Evolutionary conservation across 1,140 invertebrate species (phyloP).

Genomic region (Meloidogyne hapla): DNA sequence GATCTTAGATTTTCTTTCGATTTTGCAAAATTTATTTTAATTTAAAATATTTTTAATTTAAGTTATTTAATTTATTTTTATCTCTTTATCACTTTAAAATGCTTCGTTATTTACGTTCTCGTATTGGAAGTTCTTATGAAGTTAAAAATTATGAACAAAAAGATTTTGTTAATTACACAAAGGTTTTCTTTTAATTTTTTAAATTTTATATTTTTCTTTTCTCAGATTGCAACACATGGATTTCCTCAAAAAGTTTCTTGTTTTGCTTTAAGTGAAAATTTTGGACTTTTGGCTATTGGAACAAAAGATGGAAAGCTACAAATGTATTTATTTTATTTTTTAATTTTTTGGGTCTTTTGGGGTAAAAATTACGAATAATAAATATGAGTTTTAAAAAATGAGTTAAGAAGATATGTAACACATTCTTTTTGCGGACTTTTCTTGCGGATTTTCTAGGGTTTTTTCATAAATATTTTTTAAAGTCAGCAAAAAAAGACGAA

Average conservation of each 20-base stretch:
- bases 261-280: conserved; percentile 29
- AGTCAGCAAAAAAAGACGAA: no score
- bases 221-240: conserved; percentile 35
- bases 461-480: no score
- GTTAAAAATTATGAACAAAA: conserved; percentile 33
- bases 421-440: no score
- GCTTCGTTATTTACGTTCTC: conserved; percentile 39
- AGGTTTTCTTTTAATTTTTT: conserved; percentile 20
- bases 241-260: conserved; percentile 44
- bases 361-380: no score
- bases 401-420: no score
- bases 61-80: conserved; percentile 11
- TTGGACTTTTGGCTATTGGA: conserved; percentile 38
- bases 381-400: no score
- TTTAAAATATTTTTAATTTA: no score
- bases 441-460: no score
- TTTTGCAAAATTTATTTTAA: no score
- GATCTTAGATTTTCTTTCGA: no score
- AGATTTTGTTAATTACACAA: conserved; percentile 33
- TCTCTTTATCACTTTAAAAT: conserved; percentile 2
- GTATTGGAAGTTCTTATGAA: conserved; percentile 37
- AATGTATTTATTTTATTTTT: conserved; percentile 32
- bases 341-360: neutral
- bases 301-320: conserved; percentile 38
- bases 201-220: neutral